These are phyloP conservation scores for Pyrgilauda ruficollis DNA, from an alignment of 2,113 vertebrate species.

Conservation along the genomic window DNA sequence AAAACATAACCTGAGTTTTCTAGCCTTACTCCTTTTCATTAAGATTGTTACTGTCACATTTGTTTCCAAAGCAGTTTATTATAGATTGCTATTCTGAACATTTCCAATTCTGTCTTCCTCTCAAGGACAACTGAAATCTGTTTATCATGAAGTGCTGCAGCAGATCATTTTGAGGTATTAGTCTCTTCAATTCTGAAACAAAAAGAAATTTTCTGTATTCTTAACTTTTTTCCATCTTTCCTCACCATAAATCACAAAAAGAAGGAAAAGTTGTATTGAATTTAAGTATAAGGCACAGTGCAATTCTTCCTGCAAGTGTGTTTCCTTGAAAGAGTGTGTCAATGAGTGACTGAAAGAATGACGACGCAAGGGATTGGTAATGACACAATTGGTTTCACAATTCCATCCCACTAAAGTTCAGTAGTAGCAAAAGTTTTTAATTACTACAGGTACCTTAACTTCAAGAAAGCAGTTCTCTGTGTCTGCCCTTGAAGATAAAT, in stretches of 20 bases:
- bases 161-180: neutral
- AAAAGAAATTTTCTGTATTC: neutral
- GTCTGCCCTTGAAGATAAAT: neutral
- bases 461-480: neutral
- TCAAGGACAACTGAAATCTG: neutral
- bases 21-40: slow-evolving; percentile 13
- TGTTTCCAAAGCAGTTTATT: neutral
- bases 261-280: neutral
- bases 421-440: neutral
- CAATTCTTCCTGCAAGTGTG: neutral
- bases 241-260: neutral
- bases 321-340: neutral
- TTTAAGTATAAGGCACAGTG: neutral
- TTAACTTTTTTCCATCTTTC: neutral
- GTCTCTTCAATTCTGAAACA: neutral
- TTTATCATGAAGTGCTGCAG: neutral
- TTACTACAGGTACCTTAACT: neutral
- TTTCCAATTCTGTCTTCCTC: neutral
- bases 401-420: neutral
- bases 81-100: neutral
- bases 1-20: slow-evolving; percentile 1
- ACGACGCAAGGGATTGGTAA: neutral
- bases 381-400: neutral
- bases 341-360: neutral
- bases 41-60: slow-evolving; percentile 27